Evolutionary conservation across 2,113 vertebrate species (phyloP).

Genomic region (Nannospalax galili): DNA sequence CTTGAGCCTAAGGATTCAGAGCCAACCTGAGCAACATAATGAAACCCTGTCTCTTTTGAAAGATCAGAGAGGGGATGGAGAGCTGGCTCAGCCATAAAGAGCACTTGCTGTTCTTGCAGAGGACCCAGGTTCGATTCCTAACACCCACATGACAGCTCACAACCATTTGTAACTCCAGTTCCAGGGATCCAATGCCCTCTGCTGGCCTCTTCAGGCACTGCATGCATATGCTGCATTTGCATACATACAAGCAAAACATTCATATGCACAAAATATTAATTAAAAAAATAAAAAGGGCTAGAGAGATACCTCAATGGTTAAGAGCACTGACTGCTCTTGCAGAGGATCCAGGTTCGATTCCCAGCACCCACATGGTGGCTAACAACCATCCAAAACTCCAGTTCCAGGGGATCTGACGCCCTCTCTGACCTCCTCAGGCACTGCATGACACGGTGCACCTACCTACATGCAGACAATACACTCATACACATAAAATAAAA

Average conservation of each 20-base stretch:
- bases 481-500: too few relatives aligned
- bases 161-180: neutral
- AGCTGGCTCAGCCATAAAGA: neutral
- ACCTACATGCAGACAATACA: too few relatives aligned
- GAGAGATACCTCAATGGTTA: too few relatives aligned
- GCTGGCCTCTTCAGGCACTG: neutral
- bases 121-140: neutral
- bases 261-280: neutral
- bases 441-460: too few relatives aligned
- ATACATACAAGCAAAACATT: neutral
- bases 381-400: too few relatives aligned
- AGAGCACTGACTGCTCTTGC: too few relatives aligned
- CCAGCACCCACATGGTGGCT: too few relatives aligned
- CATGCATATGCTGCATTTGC: neutral
- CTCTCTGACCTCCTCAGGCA: too few relatives aligned
- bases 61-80: neutral
- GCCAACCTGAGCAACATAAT: neutral
- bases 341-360: too few relatives aligned
- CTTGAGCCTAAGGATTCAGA: neutral
- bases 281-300: neutral
- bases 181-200: neutral
- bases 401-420: too few relatives aligned
- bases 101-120: neutral
- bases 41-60: neutral
- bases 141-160: neutral